Percentiles rank a stretch among this genome's conserved stretches.
phyloP scores from a whole-genome alignment of 2,888 invertebrate genomes.

The Tetranychus piercei region DNA sequence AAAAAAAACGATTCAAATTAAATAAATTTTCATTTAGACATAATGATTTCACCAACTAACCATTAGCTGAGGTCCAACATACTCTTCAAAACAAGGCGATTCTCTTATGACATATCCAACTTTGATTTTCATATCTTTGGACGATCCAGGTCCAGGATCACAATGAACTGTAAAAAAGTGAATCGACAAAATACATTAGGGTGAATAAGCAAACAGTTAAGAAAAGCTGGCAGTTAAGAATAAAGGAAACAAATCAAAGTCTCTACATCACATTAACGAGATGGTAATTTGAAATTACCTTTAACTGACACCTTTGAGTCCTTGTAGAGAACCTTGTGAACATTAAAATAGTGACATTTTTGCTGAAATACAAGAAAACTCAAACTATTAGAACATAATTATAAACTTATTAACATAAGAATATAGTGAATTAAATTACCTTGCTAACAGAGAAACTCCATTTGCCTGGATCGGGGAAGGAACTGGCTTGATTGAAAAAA shows the following conservation, averaged over 20 bases:
- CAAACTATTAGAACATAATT: not conserved
- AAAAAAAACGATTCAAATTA: slow-evolving; percentile 11
- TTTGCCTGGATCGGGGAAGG: slow-evolving; percentile 23
- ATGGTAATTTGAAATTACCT: slow-evolving; percentile 18
- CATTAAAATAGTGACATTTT: slow-evolving; percentile 23
- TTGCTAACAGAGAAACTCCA: slow-evolving; percentile 22
- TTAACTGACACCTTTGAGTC: slow-evolving; percentile 24
- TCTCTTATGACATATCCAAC: slow-evolving; percentile 25
- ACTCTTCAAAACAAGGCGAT: slow-evolving; percentile 27
- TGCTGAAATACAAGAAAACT: slow-evolving; percentile 13
- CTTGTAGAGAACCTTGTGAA: slow-evolving; percentile 25
- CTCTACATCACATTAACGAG: too few relatives aligned
- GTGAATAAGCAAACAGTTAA: not conserved
- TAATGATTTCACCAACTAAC: slow-evolving; percentile 16
- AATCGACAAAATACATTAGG: not conserved
- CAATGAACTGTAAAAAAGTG: slow-evolving; percentile 22
- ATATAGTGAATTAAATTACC: slow-evolving; percentile 16
- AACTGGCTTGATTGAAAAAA: not conserved
- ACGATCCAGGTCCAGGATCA: slow-evolving; percentile 17
- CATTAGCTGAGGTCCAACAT: slow-evolving; percentile 24
- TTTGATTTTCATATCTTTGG: slow-evolving; percentile 19
- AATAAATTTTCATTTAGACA: not conserved
- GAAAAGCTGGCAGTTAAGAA: not conserved
- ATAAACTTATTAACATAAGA: not conserved
- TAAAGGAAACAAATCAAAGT: not conserved